Conservation (phyloP, 2,113 vertebrate species). For the Tamias sibiricus region DNA sequence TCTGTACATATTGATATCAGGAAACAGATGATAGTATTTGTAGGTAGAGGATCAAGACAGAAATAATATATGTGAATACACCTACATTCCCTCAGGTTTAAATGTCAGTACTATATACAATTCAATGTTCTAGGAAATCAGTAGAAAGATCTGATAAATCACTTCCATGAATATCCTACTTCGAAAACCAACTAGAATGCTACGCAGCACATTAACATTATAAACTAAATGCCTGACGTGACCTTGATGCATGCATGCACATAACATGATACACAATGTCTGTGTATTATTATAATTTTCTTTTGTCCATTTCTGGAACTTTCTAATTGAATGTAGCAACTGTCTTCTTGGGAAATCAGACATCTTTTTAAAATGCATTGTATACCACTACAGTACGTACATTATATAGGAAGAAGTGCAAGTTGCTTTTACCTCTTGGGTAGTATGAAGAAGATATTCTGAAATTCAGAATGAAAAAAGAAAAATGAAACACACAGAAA, state of each 20-base stretch:
- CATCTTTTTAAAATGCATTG: neutral
- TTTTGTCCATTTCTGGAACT: neutral
- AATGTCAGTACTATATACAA: neutral
- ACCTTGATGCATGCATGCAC: neutral
- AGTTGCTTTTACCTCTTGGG: neutral
- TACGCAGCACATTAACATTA: neutral
- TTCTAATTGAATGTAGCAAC: neutral
- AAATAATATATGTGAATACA: neutral
- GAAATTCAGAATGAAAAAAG: neutral
- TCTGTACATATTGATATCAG: neutral
- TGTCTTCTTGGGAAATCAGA: neutral
- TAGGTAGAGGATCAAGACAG: neutral
- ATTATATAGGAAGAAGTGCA: neutral
- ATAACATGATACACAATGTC: neutral
- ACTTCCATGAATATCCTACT: neutral
- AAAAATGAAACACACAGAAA: neutral
- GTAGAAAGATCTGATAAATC: neutral
- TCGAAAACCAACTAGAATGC: neutral
- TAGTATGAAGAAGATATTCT: neutral
- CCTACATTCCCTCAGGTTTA: neutral
- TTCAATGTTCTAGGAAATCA: neutral
- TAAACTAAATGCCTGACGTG: neutral
- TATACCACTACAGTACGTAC: neutral
- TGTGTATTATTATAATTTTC: neutral
- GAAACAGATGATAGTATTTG: neutral